Percentiles rank a stretch among this genome's conserved stretches.
These are phyloP conservation scores for Synanthedon vespiformis DNA, from an alignment of 2,888 invertebrate species.

Conservation along the genomic window DNA sequence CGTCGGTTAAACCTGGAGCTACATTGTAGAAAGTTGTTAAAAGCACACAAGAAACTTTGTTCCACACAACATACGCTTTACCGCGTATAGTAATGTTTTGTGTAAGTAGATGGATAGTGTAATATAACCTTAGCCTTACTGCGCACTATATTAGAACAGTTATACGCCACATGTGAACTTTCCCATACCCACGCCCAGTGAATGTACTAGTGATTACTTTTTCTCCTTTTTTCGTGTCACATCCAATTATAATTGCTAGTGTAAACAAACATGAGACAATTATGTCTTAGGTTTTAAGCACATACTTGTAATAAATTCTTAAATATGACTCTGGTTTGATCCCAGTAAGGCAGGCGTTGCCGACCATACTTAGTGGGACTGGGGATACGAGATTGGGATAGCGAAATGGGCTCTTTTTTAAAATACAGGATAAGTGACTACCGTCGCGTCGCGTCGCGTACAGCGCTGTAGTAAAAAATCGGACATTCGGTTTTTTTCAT, in stretches of 20 bases:
- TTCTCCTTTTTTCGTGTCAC: conserved; percentile 35
- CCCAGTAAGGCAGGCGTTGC: too few relatives aligned
- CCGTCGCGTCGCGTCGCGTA: too few relatives aligned
- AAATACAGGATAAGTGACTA: too few relatives aligned
- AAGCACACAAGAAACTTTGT: background rate
- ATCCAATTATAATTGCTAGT: conserved; percentile 1
- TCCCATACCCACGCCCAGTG: conserved; percentile 64
- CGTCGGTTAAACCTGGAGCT: background rate
- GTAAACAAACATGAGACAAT: background rate
- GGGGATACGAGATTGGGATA: too few relatives aligned
- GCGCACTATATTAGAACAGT: conserved; percentile 33
- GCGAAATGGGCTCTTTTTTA: too few relatives aligned
- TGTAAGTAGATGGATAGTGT: background rate
- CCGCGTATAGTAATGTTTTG: background rate
- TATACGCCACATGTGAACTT: conserved; percentile 59
- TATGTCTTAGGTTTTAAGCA: background rate
- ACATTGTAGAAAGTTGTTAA: background rate
- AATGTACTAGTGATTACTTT: conserved; percentile 20
- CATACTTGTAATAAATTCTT: too few relatives aligned
- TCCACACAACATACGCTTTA: background rate
- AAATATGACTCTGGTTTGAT: too few relatives aligned
- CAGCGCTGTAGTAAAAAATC: too few relatives aligned
- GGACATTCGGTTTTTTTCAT: too few relatives aligned
- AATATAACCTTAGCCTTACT: conserved; percentile 15
- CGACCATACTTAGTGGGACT: too few relatives aligned